Conservation (phyloP, 2,113 vertebrate species). For the Microtus richardsoni region DNA sequence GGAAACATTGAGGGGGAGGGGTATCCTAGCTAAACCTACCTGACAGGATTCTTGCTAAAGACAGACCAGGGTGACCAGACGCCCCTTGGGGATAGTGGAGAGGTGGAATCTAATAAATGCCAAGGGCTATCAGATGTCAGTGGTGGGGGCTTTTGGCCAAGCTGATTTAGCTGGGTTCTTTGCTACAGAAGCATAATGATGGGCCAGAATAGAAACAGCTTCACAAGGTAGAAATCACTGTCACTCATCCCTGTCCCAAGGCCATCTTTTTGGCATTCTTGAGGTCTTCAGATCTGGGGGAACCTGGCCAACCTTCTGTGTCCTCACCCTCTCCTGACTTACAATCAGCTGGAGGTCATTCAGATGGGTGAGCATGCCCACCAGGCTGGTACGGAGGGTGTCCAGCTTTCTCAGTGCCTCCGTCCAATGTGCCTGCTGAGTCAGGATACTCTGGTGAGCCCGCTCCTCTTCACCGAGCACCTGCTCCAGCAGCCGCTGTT, state of each 20-base stretch:
- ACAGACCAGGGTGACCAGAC: neutral
- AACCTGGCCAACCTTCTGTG: neutral
- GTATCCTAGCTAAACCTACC: neutral
- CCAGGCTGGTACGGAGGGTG: conserved; percentile 90
- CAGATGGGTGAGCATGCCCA: conserved; percentile 91
- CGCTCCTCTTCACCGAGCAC: conserved; percentile 94
- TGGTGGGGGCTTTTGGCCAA: neutral
- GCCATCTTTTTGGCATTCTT: neutral
- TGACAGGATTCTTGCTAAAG: conserved; percentile 10
- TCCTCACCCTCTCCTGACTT: conserved; percentile 79
- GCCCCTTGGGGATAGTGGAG: neutral
- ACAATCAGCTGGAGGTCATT: conserved; percentile 92
- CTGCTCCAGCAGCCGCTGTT: conserved; percentile 93
- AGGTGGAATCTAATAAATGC: neutral
- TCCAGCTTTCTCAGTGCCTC: conserved; percentile 90
- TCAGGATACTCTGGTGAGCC: conserved; percentile 95
- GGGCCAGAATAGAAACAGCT: neutral
- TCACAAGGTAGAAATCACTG: neutral
- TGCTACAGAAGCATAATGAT: neutral
- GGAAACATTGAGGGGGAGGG: neutral
- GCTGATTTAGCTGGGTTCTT: neutral
- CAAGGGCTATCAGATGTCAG: neutral
- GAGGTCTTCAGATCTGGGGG: neutral
- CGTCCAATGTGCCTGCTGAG: conserved; percentile 93
- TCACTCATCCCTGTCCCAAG: neutral